Conservation (phyloP, 2,113 vertebrate genomes). For the Falco punctatus region DNA sequence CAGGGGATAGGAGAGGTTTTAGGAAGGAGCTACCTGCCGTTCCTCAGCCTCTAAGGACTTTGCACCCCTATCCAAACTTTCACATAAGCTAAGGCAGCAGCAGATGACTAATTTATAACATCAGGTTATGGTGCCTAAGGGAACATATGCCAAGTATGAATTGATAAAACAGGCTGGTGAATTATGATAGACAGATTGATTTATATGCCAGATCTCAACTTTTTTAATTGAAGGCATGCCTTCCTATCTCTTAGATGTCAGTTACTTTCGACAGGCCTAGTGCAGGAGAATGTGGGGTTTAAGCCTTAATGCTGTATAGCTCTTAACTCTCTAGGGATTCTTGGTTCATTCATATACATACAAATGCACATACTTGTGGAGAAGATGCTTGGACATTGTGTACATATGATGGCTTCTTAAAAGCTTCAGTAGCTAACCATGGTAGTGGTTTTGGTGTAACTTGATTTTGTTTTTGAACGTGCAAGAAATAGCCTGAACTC, state of each 20-base stretch:
- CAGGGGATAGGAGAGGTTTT: background rate
- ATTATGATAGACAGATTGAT: constrained; percentile 6
- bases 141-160: background rate
- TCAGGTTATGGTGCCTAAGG: background rate
- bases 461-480: background rate
- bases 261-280: background rate
- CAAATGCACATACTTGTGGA: background rate
- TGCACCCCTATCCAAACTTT: background rate
- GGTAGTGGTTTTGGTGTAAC: background rate
- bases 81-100: background rate
- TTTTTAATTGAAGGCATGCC: background rate
- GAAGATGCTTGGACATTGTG: background rate
- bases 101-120: constrained; percentile 1
- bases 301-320: background rate
- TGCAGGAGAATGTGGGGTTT: background rate
- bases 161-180: constrained; percentile 14
- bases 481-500: background rate
- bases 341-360: background rate
- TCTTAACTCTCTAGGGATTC: background rate
- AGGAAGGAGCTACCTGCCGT: background rate
- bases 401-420: background rate
- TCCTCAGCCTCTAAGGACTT: background rate
- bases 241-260: background rate
- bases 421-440: background rate
- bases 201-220: background rate